Conservation (phyloP, 2,888 invertebrate species). For the Oscheius sp. region DNA sequence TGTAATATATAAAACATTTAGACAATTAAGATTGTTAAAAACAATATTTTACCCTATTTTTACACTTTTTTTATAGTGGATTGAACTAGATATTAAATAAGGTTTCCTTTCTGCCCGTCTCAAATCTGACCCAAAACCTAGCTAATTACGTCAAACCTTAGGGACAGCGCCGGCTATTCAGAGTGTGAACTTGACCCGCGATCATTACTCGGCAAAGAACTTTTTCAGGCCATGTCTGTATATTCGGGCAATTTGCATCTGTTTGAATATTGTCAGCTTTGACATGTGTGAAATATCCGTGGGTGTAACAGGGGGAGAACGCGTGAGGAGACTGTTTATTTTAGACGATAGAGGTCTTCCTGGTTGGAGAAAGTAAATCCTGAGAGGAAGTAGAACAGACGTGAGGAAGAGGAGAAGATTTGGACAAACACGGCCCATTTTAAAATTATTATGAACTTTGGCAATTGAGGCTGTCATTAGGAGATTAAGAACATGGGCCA, state of each 20-base stretch:
- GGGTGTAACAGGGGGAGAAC: not conserved
- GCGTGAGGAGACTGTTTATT: slow-evolving; percentile 9
- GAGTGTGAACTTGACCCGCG: slow-evolving; percentile 25
- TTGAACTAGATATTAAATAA: not conserved
- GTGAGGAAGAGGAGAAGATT: slow-evolving; percentile 18
- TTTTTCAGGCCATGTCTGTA: not conserved
- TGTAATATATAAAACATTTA: no score
- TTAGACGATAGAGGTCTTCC: slow-evolving; percentile 8
- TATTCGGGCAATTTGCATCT: no score
- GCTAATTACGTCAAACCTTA: slow-evolving; percentile 27
- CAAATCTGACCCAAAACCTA: slow-evolving; percentile 17
- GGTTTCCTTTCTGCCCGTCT: no score
- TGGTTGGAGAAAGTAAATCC: not conserved
- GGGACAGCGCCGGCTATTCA: slow-evolving; percentile 29
- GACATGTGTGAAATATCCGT: not conserved
- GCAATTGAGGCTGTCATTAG: slow-evolving; percentile 12
- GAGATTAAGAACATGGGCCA: slow-evolving; percentile 18
- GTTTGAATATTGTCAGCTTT: not conserved
- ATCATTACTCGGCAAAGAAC: slow-evolving; percentile 23
- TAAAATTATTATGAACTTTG: not conserved
- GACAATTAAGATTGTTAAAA: not conserved
- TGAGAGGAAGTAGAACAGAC: slow-evolving; percentile 26
- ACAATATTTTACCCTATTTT: not conserved
- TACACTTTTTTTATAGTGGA: not conserved
- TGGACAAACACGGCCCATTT: slow-evolving; percentile 21